Conservation (phyloP, 2,797 vertebrate species). For the Spondyliosoma cantharus region DNA sequence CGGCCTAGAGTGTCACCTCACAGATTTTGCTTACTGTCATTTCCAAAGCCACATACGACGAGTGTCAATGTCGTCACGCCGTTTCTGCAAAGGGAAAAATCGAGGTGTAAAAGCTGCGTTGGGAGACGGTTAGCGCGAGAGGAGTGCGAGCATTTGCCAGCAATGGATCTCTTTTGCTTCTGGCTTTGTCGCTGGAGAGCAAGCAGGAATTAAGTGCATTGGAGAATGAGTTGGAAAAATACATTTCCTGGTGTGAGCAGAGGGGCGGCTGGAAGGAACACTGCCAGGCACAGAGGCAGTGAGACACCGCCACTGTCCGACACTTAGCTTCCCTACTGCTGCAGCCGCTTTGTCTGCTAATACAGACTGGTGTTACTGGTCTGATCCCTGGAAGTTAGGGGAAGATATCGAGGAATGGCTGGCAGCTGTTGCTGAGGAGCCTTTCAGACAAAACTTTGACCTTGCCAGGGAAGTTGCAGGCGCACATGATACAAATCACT, state of each 20-base stretch:
- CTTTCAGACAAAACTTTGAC: conserved; percentile 31
- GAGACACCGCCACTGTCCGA: conserved; percentile 51
- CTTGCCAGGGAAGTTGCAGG: background rate
- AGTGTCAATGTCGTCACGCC: background rate
- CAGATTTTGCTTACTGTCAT: conserved; percentile 4
- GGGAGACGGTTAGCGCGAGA: conserved; percentile 1
- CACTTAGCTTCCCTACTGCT: conserved; percentile 13
- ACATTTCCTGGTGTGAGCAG: conserved; percentile 70
- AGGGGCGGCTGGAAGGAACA: conserved; percentile 59
- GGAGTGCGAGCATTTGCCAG: conserved; percentile 23
- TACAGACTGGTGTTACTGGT: conserved; percentile 18
- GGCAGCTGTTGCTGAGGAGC: conserved; percentile 21
- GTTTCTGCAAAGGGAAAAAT: conserved; percentile 22
- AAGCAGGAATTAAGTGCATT: conserved; percentile 53
- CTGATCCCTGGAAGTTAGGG: conserved; percentile 26
- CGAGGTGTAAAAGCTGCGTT: conserved; percentile 3
- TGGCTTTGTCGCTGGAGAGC: conserved; percentile 47
- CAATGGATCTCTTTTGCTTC: conserved; percentile 35
- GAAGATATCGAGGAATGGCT: conserved; percentile 54
- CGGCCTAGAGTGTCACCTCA: background rate
- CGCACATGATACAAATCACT: background rate
- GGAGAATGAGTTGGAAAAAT: conserved; percentile 73
- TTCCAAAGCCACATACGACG: background rate
- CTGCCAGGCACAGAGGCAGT: conserved; percentile 55
- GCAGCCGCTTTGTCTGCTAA: conserved; percentile 9